A percentile compares a stretch with the other conserved stretches of the same genome.
phyloP scores from a whole-genome alignment of 2,113 vertebrate species.

The Cryptoleucopteryx plumbea region DNA sequence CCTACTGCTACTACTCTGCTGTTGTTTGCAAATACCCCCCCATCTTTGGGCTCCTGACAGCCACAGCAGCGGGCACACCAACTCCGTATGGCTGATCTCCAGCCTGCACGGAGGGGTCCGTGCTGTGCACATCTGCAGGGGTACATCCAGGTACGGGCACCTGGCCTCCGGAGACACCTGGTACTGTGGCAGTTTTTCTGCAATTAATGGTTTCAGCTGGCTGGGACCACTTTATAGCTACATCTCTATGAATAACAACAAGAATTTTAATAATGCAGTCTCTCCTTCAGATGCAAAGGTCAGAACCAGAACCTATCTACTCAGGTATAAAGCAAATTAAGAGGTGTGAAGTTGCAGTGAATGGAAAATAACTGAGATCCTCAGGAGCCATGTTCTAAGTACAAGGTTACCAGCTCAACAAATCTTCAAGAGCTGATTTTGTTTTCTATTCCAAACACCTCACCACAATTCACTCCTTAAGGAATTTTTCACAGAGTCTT shows the following conservation, averaged over 20 bases:
- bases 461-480: background rate
- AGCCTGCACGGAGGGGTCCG: fast-evolving
- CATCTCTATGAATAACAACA: background rate
- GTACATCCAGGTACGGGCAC: background rate
- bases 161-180: background rate
- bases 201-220: too few relatives aligned
- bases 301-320: background rate
- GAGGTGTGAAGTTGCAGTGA: background rate
- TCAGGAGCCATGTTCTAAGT: background rate
- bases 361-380: background rate
- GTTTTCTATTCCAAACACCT: background rate
- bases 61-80: background rate
- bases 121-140: fast-evolving
- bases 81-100: fast-evolving
- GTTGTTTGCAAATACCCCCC: background rate
- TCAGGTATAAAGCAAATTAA: background rate
- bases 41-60: background rate
- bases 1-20: background rate
- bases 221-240: background rate
- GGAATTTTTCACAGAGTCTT: background rate
- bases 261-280: background rate
- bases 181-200: background rate
- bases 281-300: background rate
- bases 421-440: background rate
- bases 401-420: background rate